Evolutionary conservation across 37 sponge, comb jelly and placozoan genomes (phyloP).

Genomic region (Halichondria panicea): DNA sequence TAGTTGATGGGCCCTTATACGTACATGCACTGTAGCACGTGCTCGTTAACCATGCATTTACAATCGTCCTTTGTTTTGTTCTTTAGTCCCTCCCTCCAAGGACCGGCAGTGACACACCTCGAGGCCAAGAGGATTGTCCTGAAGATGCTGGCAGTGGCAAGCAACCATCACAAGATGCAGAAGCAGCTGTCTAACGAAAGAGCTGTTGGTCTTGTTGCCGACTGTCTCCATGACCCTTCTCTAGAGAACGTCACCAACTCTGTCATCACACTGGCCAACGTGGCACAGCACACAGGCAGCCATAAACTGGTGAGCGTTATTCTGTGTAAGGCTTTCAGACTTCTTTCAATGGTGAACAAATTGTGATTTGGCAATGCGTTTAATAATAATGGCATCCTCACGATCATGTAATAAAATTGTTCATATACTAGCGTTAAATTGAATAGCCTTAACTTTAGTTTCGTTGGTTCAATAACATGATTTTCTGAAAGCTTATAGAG

Average conservation of each 20-base stretch:
- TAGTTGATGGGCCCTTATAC: too few species aligned
- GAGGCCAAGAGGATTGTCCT: slow-evolving; percentile 72
- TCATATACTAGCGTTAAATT: too few species aligned
- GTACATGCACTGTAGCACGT: too few species aligned
- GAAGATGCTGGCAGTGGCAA: slow-evolving; percentile 66
- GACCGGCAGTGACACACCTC: slow-evolving; percentile 13
- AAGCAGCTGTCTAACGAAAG: slow-evolving; percentile 21
- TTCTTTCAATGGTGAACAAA: too few species aligned
- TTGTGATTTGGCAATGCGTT: too few species aligned
- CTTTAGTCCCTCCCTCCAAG: background rate
- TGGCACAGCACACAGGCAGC: slow-evolving; percentile 48
- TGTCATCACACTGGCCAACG: slow-evolving; percentile 72
- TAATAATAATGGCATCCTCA: too few species aligned
- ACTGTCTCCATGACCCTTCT: slow-evolving; percentile 19
- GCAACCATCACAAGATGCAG: slow-evolving; percentile 66
- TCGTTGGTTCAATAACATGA: too few species aligned
- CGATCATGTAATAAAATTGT: background rate
- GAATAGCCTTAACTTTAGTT: too few species aligned
- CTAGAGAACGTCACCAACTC: slow-evolving; percentile 69
- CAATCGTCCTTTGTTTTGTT: background rate
- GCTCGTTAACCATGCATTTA: too few species aligned
- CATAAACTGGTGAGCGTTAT: slow-evolving; percentile 66
- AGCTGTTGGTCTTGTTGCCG: slow-evolving; percentile 38
- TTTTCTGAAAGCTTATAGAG: too few species aligned
- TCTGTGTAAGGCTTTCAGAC: too few species aligned